Conservation (phyloP, 35 echinoderm and acorn worm species). For the Eucidaris tribuloides region DNA sequence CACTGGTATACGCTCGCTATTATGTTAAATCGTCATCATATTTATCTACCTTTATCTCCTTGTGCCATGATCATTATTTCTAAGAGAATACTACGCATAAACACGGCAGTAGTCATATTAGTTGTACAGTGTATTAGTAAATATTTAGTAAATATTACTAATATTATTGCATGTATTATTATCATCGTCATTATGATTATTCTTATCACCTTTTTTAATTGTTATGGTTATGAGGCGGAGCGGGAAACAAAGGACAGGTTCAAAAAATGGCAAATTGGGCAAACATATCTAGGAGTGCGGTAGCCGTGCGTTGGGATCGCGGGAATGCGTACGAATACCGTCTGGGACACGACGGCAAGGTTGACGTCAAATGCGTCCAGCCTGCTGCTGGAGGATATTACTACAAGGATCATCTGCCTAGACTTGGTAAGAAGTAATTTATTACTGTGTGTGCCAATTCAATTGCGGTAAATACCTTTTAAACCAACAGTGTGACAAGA, state of each 20-base stretch:
- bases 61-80: no score
- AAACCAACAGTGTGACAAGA: not conserved
- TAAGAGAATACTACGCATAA: no score
- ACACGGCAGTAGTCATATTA: no score
- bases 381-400: not conserved
- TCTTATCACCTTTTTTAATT: not conserved
- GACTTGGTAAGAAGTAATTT: slow-evolving; percentile 8
- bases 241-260: not conserved
- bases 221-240: not conserved
- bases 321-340: slow-evolving; percentile 31
- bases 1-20: no score
- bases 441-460: no score
- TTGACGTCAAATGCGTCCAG: slow-evolving; percentile 28
- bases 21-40: no score
- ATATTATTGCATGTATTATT: no score
- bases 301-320: slow-evolving; percentile 9
- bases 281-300: not conserved
- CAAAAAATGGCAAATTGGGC: not conserved
- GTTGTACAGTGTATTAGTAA: no score
- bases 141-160: no score
- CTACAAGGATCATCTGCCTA: slow-evolving; percentile 54
- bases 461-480: not conserved
- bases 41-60: no score
- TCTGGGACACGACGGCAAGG: slow-evolving; percentile 30
- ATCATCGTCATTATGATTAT: not conserved